Percentiles rank a stretch among this genome's conserved stretches.
Evolutionary conservation across 2,888 invertebrate genomes (phyloP).

Genomic region (Pycnomerus fuliginosus): DNA sequence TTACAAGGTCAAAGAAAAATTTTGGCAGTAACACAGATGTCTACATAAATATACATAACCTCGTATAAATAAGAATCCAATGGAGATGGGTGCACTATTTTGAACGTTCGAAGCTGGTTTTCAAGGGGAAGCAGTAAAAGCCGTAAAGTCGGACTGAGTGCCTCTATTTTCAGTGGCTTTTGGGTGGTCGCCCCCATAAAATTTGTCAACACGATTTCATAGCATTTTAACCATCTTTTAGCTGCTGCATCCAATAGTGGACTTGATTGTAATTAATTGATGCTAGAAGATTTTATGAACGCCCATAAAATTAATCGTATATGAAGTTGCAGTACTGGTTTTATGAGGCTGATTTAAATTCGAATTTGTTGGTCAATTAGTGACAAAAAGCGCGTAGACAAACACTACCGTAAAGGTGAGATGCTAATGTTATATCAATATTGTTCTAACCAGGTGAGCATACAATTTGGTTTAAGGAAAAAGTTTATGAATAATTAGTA

Average conservation of each 20-base stretch:
- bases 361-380: constrained; percentile 27
- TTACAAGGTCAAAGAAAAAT: too few species aligned
- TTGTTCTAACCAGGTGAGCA: constrained; percentile 31
- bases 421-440: constrained; percentile 32
- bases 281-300: constrained; percentile 17
- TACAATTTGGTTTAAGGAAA: constrained; percentile 7
- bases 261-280: constrained; percentile 23
- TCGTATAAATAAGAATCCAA: too few species aligned
- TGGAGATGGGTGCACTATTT: too few species aligned
- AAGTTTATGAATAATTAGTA: background rate
- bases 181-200: constrained; percentile 28
- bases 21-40: too few species aligned
- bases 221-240: constrained; percentile 3
- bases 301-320: constrained; percentile 13
- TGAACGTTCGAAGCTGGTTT: too few species aligned
- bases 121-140: too few species aligned
- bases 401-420: constrained; percentile 19
- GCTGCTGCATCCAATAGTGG: constrained; percentile 4
- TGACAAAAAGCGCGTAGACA: constrained; percentile 19
- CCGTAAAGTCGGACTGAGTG: constrained; percentile 6
- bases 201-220: constrained; percentile 18
- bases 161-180: constrained; percentile 13
- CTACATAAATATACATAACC: too few species aligned
- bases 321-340: background rate
- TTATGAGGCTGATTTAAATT: constrained; percentile 2